Conservation (phyloP, 30 jellyfish, hydroid and myxozoan genomes). For the Aurelia aurita region DNA sequence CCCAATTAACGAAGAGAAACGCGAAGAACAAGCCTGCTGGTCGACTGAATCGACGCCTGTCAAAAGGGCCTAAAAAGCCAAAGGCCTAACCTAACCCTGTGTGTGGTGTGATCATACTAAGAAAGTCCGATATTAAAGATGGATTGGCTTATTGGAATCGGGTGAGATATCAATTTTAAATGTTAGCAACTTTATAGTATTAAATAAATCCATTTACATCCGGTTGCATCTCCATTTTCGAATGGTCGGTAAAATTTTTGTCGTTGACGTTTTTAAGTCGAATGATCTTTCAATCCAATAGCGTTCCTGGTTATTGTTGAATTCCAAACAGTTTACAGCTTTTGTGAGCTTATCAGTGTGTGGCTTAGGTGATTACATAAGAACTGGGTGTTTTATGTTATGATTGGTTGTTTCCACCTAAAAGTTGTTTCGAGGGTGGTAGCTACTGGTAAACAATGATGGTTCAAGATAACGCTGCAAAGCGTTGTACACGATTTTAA, state of each 20-base stretch:
- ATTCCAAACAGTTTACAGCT: not conserved
- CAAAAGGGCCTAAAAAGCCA: constrained; percentile 2
- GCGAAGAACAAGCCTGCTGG: not conserved
- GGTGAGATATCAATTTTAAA: constrained; percentile 26
- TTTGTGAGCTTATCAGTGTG: too few species aligned
- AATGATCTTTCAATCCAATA: not conserved
- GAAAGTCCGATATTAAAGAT: not conserved
- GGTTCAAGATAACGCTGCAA: too few species aligned
- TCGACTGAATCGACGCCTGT: not conserved
- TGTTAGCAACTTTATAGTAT: too few species aligned
- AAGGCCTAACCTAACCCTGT: not conserved
- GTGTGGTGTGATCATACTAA: not conserved
- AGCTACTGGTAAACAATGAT: too few species aligned
- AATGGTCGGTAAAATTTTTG: not conserved
- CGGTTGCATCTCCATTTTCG: too few species aligned
- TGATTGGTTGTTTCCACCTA: too few species aligned
- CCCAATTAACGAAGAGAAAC: not conserved
- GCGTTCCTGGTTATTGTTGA: not conserved
- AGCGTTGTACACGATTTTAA: too few species aligned
- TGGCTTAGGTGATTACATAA: too few species aligned
- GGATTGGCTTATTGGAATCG: constrained; percentile 93
- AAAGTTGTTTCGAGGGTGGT: too few species aligned
- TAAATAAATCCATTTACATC: too few species aligned
- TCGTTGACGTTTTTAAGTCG: not conserved
- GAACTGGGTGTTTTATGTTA: too few species aligned